phyloP scores from a whole-genome alignment of 2,888 invertebrate genomes.

The Meteorus cinctellus region DNA sequence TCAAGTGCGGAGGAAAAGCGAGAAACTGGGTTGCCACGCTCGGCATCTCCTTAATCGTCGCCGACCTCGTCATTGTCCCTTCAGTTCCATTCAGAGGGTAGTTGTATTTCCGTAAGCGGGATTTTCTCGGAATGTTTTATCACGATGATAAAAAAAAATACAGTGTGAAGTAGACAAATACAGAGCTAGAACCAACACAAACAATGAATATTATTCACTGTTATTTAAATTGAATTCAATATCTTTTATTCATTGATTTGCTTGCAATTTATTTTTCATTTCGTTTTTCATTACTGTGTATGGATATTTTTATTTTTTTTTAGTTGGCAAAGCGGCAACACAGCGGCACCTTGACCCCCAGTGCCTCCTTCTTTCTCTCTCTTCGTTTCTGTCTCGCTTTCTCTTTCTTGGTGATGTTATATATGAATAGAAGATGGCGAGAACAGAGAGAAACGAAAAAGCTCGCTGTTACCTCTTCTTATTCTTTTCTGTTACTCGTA shows the following conservation, averaged over 20 bases:
- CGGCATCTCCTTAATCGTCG: constrained; percentile 61
- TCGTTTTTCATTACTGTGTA: not conserved
- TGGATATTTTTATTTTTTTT: not conserved
- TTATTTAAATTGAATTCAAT: not conserved
- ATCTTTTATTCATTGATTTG: not conserved
- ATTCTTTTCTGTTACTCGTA: constrained; percentile 40
- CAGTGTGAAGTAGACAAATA: not conserved
- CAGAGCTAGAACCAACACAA: not conserved
- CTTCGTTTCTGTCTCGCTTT: constrained; percentile 26
- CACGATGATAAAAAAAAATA: constrained; percentile 2
- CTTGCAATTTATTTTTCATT: not conserved
- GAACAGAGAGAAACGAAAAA: constrained; percentile 50
- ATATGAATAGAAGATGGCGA: constrained; percentile 38
- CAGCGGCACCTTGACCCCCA: constrained; percentile 62
- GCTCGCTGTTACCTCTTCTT: constrained; percentile 48
- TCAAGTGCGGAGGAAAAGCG: constrained; percentile 24
- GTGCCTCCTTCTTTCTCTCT: constrained; percentile 46
- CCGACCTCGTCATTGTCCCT: constrained; percentile 16
- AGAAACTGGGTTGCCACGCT: constrained; percentile 62
- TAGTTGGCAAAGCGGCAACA: constrained; percentile 60
- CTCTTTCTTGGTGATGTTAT: constrained; percentile 31
- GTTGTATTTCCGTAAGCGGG: constrained; percentile 4
- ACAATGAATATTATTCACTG: not conserved
- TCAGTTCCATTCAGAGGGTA: constrained; percentile 6
- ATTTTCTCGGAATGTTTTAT: constrained; percentile 18